Percentiles rank a stretch among this genome's conserved stretches.
Evolutionary conservation across 2,797 vertebrate species (phyloP).

Genomic region (Eleutherodactylus coqui): DNA sequence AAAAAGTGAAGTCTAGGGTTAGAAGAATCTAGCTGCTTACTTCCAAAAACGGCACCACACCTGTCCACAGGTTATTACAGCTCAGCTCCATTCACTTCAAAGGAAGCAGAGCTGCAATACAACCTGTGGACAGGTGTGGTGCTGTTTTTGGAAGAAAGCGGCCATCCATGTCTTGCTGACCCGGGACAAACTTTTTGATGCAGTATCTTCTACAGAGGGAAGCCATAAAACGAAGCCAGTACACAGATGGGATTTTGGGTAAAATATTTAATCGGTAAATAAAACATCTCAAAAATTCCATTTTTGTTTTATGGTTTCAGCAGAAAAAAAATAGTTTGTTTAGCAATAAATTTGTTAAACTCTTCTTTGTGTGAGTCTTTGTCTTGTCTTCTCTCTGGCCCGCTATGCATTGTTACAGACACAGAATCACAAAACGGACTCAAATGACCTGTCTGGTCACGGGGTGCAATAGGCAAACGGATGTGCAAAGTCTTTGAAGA

Average conservation of each 20-base stretch:
- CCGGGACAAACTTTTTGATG: not conserved
- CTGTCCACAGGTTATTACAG: not conserved
- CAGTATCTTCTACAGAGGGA: not conserved
- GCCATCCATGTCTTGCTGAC: not conserved
- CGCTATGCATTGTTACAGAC: not conserved
- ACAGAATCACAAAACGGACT: not conserved
- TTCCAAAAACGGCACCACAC: not conserved
- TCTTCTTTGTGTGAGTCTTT: not conserved
- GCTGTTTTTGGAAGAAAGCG: not conserved
- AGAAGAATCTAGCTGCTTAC: not conserved
- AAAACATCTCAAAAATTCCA: conserved; percentile 28
- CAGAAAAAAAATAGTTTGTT: not conserved
- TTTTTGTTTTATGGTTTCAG: conserved; percentile 34
- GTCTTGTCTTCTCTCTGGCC: not conserved
- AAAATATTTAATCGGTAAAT: not conserved
- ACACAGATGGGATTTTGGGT: not conserved
- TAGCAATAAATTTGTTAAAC: conserved; percentile 49
- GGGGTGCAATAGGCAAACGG: not conserved
- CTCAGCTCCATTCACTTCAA: not conserved
- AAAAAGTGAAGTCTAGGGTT: not conserved
- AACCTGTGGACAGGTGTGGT: not conserved
- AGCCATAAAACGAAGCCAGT: not conserved
- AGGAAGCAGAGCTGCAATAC: not conserved
- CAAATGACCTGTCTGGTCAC: not conserved
- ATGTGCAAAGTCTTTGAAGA: not conserved